phyloP scores from a whole-genome alignment of 2,888 invertebrate genomes.

The Rambutsinella grinnellia region DNA sequence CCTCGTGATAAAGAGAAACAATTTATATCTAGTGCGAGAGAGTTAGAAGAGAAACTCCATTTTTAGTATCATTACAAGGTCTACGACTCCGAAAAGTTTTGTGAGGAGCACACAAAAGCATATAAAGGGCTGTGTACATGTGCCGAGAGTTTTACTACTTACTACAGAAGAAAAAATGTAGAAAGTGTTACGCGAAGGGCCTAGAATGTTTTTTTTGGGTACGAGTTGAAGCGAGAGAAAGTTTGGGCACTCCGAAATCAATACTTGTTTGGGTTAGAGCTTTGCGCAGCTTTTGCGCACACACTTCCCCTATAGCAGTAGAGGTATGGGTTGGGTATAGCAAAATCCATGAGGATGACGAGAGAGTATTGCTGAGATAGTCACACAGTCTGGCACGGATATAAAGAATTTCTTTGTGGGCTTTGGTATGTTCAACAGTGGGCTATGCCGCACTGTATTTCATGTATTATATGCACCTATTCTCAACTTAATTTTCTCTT shows the following conservation, averaged over 20 bases:
- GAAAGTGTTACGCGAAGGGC: conserved; percentile 1
- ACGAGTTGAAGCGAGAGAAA: conserved; percentile 13
- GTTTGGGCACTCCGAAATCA: conserved; percentile 35
- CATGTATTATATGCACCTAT: background rate
- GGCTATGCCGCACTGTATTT: background rate
- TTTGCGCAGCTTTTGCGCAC: conserved; percentile 58
- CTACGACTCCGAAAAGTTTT: conserved; percentile 26
- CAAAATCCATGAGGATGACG: background rate
- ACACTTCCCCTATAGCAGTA: conserved; percentile 51
- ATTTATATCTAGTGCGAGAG: background rate
- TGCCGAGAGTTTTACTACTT: background rate
- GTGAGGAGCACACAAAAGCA: background rate
- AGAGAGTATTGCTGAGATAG: background rate
- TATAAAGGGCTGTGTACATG: background rate
- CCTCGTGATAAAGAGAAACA: no score
- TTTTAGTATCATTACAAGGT: conserved; percentile 40
- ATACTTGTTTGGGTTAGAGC: conserved; percentile 62
- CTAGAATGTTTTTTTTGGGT: background rate
- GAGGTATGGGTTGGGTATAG: background rate
- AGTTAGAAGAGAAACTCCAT: conserved; percentile 20
- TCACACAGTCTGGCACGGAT: background rate
- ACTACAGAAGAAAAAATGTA: background rate
- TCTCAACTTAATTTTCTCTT: background rate
- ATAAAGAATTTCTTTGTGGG: background rate
- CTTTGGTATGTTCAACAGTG: background rate